Percentiles rank a stretch among this genome's conserved stretches.
Conservation (phyloP, 2,888 invertebrate species). For the Chaetoderma sp. region DNA sequence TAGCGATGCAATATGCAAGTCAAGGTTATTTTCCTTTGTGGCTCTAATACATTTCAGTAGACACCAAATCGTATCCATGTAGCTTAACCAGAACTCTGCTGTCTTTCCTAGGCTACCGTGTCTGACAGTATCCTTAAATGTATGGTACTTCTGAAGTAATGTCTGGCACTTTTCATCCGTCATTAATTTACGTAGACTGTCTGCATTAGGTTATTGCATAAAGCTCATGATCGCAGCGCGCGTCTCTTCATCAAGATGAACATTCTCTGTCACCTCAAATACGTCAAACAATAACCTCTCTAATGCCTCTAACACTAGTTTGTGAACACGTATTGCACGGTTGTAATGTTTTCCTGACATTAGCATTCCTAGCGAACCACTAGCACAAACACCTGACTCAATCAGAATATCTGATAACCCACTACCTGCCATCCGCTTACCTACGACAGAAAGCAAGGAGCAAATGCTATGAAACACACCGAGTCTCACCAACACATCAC, state of each 20-base stretch:
- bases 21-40: conserved; percentile 29
- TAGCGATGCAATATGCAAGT: conserved; percentile 19
- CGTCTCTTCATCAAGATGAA: too few species aligned
- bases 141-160: conserved; percentile 7
- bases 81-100: conserved; percentile 33
- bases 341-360: conserved; percentile 30
- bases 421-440: conserved; percentile 26
- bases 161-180: too few species aligned
- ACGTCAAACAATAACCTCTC: conserved; percentile 21
- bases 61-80: too few species aligned
- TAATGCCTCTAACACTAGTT: conserved; percentile 15
- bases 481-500: too few species aligned
- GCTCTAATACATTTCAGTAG: conserved; percentile 20
- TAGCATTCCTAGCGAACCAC: conserved; percentile 30
- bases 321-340: conserved; percentile 31
- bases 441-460: conserved; percentile 22
- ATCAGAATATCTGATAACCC: conserved; percentile 15
- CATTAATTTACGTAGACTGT: too few species aligned
- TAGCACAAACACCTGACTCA: too few species aligned
- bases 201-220: too few species aligned
- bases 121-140: conserved; percentile 15
- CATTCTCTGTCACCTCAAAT: conserved; percentile 2
- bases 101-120: conserved; percentile 22
- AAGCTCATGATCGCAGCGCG: too few species aligned
- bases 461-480: conserved; percentile 26